Conservation (phyloP, 64 coral and sea anemone genomes). For the Dendronephthya gigantea region DNA sequence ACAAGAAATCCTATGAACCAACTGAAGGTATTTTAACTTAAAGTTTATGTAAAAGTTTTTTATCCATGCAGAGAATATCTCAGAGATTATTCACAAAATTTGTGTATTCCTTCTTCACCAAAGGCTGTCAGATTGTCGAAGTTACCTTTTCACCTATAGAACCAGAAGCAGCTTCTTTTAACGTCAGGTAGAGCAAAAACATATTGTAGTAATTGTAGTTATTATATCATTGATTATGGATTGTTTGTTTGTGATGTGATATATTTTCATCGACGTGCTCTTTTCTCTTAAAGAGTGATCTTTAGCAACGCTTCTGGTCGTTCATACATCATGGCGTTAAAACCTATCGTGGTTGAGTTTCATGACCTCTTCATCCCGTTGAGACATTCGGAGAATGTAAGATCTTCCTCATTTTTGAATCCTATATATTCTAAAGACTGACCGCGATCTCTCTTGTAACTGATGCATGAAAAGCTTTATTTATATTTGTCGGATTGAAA, state of each 20-base stretch:
- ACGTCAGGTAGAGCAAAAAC: not conserved
- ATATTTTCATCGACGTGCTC: not conserved
- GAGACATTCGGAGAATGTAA: not conserved
- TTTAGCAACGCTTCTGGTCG: not conserved
- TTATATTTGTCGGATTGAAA: too few species aligned
- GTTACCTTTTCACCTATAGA: not conserved
- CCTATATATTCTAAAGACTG: not conserved
- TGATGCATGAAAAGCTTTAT: too few species aligned
- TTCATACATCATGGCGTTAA: not conserved
- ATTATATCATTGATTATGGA: not conserved
- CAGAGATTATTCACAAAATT: too few species aligned
- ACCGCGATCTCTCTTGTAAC: too few species aligned
- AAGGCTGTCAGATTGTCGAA: conserved; percentile 12
- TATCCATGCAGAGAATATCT: too few species aligned
- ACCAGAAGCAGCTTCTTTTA: not conserved
- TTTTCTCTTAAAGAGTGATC: not conserved
- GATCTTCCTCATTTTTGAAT: too few species aligned
- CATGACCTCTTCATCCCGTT: not conserved
- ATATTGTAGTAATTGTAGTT: too few species aligned
- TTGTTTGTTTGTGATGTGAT: not conserved
- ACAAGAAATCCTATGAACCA: not conserved
- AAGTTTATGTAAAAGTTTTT: not conserved
- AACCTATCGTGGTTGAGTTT: not conserved
- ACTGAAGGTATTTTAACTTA: not conserved
- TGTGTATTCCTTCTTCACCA: not conserved